These are phyloP conservation scores for Trogon melanurus DNA, from an alignment of 2,113 vertebrate species.

Conservation along the genomic window DNA sequence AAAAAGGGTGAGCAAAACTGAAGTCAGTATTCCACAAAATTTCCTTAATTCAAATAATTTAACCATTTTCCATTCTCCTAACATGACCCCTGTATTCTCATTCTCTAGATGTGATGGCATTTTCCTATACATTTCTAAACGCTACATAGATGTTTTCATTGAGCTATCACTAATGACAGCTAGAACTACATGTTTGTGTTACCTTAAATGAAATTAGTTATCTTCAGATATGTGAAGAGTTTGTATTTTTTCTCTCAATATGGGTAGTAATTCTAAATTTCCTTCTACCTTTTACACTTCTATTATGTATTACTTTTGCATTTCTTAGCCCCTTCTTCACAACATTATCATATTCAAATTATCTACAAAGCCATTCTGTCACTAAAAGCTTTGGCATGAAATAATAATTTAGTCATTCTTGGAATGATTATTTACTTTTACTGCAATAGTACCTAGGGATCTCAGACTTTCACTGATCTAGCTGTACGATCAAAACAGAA, in stretches of 20 bases:
- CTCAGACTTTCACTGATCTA: neutral
- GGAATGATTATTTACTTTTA: neutral
- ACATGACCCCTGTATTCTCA: neutral
- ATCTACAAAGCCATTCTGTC: neutral
- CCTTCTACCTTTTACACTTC: neutral
- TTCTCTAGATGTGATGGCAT: neutral
- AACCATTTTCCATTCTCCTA: neutral
- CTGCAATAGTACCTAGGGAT: neutral
- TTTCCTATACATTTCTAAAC: neutral
- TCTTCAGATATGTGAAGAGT: neutral
- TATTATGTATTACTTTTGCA: neutral
- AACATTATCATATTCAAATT: neutral
- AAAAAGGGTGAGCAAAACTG: neutral
- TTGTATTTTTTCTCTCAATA: neutral
- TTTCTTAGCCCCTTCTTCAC: neutral
- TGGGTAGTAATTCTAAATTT: neutral
- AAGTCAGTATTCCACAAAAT: neutral
- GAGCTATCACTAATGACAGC: neutral
- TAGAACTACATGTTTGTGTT: neutral
- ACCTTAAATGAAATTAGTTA: neutral
- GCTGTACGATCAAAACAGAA: neutral
- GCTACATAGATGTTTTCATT: neutral
- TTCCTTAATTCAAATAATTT: neutral
- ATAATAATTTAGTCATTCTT: neutral
- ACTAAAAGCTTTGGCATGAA: neutral